Evolutionary conservation across 1,140 invertebrate genomes (phyloP).

Genomic region (Epicauta chinensis): DNA sequence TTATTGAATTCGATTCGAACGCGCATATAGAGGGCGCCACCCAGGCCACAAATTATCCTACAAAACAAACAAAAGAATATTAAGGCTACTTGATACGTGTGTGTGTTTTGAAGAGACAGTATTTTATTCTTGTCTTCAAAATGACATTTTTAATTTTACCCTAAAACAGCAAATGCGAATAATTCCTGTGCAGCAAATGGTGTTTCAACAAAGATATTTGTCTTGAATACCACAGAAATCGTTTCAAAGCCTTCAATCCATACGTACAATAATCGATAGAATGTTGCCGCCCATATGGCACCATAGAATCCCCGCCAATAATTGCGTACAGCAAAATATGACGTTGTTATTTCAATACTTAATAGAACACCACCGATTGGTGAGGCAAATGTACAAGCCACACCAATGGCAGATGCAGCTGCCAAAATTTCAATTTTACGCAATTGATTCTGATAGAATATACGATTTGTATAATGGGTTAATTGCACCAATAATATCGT

Average conservation of each 20-base stretch:
- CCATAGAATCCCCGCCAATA: slow-evolving; percentile 99
- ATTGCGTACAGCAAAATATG: slow-evolving; percentile 96
- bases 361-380: slow-evolving; percentile 95
- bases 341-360: slow-evolving; percentile 97
- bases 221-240: slow-evolving; percentile 90
- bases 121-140: too few relatives aligned
- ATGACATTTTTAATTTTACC: slow-evolving; percentile 7
- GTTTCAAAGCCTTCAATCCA: slow-evolving; percentile 94
- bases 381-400: slow-evolving; percentile 90
- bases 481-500: slow-evolving; percentile 86
- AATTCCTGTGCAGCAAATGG: slow-evolving; percentile 97
- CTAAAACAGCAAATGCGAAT: slow-evolving; percentile 70
- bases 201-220: slow-evolving; percentile 89
- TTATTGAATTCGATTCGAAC: slow-evolving; percentile 8
- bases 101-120: too few relatives aligned
- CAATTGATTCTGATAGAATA: slow-evolving; percentile 89
- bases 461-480: slow-evolving; percentile 78
- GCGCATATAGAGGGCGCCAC: slow-evolving; percentile 7
- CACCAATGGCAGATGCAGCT: slow-evolving; percentile 92
- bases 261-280: slow-evolving; percentile 86
- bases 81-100: too few relatives aligned
- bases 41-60: slow-evolving; percentile 7
- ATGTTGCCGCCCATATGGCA: slow-evolving; percentile 91
- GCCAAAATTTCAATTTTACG: slow-evolving; percentile 92
- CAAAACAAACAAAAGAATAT: too few relatives aligned